Percentiles rank a stretch among this genome's conserved stretches.
phyloP scores from a whole-genome alignment of 2,797 vertebrate species.

The Sparus aurata region DNA sequence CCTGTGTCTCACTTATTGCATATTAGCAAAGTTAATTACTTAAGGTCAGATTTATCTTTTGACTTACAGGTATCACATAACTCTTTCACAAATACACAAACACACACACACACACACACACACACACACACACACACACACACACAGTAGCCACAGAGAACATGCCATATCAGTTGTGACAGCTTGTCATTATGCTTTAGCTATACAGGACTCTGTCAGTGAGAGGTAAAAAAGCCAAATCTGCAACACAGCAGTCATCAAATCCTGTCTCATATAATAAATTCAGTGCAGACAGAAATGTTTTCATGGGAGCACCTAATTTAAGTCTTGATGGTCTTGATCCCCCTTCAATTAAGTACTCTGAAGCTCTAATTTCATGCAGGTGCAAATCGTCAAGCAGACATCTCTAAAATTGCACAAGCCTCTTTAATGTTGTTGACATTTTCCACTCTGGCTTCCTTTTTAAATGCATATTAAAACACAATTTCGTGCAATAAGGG shows the following conservation, averaged over 20 bases:
- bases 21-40: neutral
- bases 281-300: slow-evolving; percentile 9
- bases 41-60: slow-evolving; percentile 15
- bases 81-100: slow-evolving; percentile 3
- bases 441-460: slow-evolving; percentile 2
- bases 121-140: slow-evolving; percentile 19
- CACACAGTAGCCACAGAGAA: slow-evolving; percentile 2
- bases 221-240: slow-evolving; percentile 25
- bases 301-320: slow-evolving; percentile 34
- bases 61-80: slow-evolving; percentile 39
- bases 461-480: slow-evolving; percentile 29
- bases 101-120: neutral
- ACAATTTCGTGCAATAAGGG: slow-evolving; percentile 17
- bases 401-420: slow-evolving; percentile 22
- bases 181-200: slow-evolving; percentile 58
- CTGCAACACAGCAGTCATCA: slow-evolving; percentile 35
- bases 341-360: slow-evolving; percentile 16
- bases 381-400: slow-evolving; percentile 34
- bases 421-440: slow-evolving; percentile 23
- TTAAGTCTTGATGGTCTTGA: slow-evolving; percentile 17
- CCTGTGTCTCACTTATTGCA: no score
- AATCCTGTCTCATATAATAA: slow-evolving; percentile 20
- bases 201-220: slow-evolving; percentile 31
- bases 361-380: neutral
- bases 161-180: slow-evolving; percentile 44